Base-by-base conservation (phyloP, 2,888 invertebrate species). In the Sthenelais limicola region DNA sequence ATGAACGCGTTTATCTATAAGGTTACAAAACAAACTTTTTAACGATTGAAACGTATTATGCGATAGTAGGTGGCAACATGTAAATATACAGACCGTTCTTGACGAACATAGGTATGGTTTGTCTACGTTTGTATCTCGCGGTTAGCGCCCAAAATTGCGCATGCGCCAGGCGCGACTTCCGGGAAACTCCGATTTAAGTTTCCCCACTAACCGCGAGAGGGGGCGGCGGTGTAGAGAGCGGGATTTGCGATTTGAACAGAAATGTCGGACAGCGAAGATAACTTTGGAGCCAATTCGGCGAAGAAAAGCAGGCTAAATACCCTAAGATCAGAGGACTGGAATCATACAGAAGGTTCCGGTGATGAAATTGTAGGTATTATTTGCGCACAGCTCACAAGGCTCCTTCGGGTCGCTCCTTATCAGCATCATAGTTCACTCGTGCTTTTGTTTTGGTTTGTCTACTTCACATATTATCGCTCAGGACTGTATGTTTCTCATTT, bases 341-440 rank as follows among this genome's bases (percentile, higher is more conserved):
- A 87, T 73, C 85, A 89, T 77, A 89, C 89, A 47, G 91, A 91
- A 82, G 90, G 90, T 74, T 91, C 91, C 28, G 90, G 89, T 9
- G 91, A 91, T 81, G 91, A 91, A 82, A 88, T 89, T 78, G 90
- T 90, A 87, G 82, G 76, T 73, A 38, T 51, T 24, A 38, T 38
- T 62, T 35, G 3, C 2, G 4, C 4, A n/a, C 43, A 21, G 2
- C 1, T 35, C 9, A 3, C 24, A n/a, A n/a, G n/a, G n/a, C n/a
- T n/a, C n/a, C n/a, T n/a, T n/a, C n/a, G n/a, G n/a, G n/a, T n/a
- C n/a, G n/a, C n/a, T n/a, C n/a, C n/a, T n/a, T n/a, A n/a, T n/a
- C n/a, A n/a, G n/a, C n/a, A n/a, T n/a, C n/a, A n/a, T n/a, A n/a
- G n/a, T n/a, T n/a, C n/a, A n/a, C n/a, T n/a, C 47, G 48, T 68